phyloP scores from a whole-genome alignment of 2,113 vertebrate genomes.

The Penelope pileata region DNA sequence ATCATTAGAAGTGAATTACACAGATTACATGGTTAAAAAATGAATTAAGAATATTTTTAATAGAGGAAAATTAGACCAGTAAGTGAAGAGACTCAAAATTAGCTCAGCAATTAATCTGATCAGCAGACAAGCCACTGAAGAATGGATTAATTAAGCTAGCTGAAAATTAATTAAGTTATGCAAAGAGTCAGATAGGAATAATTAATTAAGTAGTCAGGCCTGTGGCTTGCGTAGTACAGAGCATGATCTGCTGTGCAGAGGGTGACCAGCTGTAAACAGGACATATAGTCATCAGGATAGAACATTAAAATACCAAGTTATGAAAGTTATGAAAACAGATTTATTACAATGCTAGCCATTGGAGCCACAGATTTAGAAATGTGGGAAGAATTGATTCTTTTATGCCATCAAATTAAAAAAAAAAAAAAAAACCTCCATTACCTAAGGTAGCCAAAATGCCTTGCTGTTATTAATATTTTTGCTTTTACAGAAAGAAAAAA shows the following conservation, averaged over 20 bases:
- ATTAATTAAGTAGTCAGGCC: conserved; percentile 43
- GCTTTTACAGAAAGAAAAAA: neutral
- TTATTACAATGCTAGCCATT: neutral
- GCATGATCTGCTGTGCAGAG: neutral
- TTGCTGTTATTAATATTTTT: neutral
- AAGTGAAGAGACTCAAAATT: conserved; percentile 27
- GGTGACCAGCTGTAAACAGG: neutral
- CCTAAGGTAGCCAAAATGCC: neutral
- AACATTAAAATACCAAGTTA: neutral
- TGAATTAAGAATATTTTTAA: neutral
- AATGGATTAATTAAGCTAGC: conserved; percentile 40
- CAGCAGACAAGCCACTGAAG: conserved; percentile 38
- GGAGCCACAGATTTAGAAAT: neutral
- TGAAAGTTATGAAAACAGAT: neutral
- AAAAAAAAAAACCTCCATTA: neutral
- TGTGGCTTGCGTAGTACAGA: neutral
- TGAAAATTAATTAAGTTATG: conserved; percentile 56
- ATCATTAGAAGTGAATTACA: neutral
- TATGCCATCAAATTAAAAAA: neutral
- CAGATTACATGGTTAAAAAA: conserved; percentile 22
- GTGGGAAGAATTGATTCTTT: neutral
- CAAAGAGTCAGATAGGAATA: conserved; percentile 40
- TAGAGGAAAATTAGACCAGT: neutral
- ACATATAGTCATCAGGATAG: neutral
- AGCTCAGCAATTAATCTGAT: conserved; percentile 42